A percentile compares a stretch with the other conserved stretches of the same genome.
Conservation (phyloP, 2,888 invertebrate species). For the Altica lythri region DNA sequence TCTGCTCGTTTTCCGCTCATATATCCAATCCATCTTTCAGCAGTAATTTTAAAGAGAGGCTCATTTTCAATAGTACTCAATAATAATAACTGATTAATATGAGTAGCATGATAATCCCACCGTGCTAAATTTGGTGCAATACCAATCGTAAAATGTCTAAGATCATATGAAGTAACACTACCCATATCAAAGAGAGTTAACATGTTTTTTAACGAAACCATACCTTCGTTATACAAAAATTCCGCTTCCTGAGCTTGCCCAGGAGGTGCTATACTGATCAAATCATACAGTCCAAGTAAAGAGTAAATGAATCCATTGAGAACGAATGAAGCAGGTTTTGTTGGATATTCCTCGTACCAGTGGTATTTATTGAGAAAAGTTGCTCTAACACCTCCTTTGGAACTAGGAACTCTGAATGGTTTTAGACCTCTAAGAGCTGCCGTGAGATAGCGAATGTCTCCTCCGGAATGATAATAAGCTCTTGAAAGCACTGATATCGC, state of each 20-base stretch:
- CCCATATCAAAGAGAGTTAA: slow-evolving; percentile 93
- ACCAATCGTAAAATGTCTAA: slow-evolving; percentile 89
- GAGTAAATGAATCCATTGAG: slow-evolving; percentile 99
- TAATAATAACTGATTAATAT: slow-evolving; percentile 92
- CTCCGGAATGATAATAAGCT: slow-evolving; percentile 83
- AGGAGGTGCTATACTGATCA: slow-evolving; percentile 79
- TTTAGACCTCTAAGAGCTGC: slow-evolving; percentile 81
- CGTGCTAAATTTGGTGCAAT: slow-evolving; percentile 93
- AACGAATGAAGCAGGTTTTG: slow-evolving; percentile 91
- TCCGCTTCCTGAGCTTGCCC: slow-evolving; percentile 72
- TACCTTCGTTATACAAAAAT: slow-evolving; percentile 80
- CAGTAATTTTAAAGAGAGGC: slow-evolving; percentile 79
- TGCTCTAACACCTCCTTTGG: slow-evolving; percentile 82
- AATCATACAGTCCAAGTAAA: slow-evolving; percentile 91
- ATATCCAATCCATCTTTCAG: slow-evolving; percentile 92
- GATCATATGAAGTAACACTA: slow-evolving; percentile 93
- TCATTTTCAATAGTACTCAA: slow-evolving; percentile 85
- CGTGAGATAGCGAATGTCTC: slow-evolving; percentile 74
- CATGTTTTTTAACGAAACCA: slow-evolving; percentile 84
- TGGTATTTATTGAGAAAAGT: slow-evolving; percentile 82
- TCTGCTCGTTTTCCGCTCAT: slow-evolving; percentile 94
- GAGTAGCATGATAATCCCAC: slow-evolving; percentile 99
- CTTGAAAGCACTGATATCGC: slow-evolving; percentile 92
- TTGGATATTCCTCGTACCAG: slow-evolving; percentile 99
- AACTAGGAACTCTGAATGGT: slow-evolving; percentile 75